These are phyloP conservation scores for Chrysomela aeneicollis DNA, from an alignment of 2,888 invertebrate genomes.

Conservation along the genomic window DNA sequence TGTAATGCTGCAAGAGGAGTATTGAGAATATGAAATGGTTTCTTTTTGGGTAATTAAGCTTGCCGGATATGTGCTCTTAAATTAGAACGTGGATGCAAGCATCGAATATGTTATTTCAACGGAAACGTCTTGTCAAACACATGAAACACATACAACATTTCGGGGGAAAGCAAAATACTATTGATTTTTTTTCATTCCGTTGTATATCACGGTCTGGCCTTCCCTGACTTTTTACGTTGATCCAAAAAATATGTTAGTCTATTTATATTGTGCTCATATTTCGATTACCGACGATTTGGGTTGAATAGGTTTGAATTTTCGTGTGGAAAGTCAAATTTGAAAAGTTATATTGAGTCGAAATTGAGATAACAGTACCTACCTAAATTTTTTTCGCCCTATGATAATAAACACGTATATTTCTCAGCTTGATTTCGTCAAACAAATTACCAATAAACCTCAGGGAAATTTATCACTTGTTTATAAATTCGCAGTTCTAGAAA, in stretches of 20 bases:
- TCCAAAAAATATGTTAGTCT: background rate
- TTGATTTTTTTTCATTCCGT: background rate
- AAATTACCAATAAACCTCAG: background rate
- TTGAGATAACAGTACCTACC: too few species aligned
- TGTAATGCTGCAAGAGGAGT: too few species aligned
- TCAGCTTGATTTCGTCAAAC: conserved; percentile 10
- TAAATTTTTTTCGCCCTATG: background rate
- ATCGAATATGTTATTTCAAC: background rate
- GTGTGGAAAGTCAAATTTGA: too few species aligned
- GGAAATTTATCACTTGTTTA: conserved; percentile 20
- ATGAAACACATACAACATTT: background rate
- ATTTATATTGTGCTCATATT: background rate
- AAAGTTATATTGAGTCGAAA: too few species aligned
- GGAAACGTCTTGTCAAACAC: conserved; percentile 9
- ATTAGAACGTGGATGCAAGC: background rate
- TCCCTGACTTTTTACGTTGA: background rate
- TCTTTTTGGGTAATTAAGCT: background rate
- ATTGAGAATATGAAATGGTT: too few species aligned
- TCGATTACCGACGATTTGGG: too few species aligned
- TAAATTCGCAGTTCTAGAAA: background rate
- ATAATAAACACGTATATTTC: background rate
- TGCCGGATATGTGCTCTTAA: background rate
- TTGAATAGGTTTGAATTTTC: too few species aligned
- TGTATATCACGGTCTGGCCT: background rate
- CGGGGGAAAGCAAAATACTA: background rate